Percentiles rank a stretch among this genome's conserved stretches.
These are phyloP conservation scores for Erynnis tages DNA, from an alignment of 2,888 invertebrate species.

Conservation along the genomic window DNA sequence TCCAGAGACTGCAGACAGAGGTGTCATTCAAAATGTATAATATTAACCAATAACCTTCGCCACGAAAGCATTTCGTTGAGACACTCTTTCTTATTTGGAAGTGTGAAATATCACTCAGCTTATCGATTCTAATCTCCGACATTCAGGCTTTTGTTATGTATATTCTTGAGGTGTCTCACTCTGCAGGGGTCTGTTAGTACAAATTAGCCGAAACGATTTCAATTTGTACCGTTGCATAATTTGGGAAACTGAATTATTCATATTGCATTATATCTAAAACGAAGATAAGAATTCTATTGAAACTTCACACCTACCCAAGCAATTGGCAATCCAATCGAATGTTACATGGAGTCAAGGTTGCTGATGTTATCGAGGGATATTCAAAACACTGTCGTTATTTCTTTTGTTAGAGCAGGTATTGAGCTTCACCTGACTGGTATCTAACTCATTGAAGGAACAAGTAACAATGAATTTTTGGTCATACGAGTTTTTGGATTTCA, in stretches of 20 bases:
- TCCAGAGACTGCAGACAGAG: no score
- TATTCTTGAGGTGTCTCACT: slow-evolving; percentile 39
- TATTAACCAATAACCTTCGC: background rate
- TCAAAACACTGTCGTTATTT: slow-evolving; percentile 16
- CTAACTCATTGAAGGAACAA: slow-evolving; percentile 1
- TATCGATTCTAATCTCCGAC: slow-evolving; percentile 37
- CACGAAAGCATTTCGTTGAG: slow-evolving; percentile 2
- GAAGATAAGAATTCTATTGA: slow-evolving; percentile 51
- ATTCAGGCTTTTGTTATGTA: slow-evolving; percentile 40
- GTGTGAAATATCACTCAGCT: slow-evolving; percentile 32
- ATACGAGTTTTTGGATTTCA: background rate
- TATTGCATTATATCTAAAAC: slow-evolving; percentile 55
- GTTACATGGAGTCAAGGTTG: slow-evolving; percentile 23
- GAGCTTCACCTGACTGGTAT: background rate
- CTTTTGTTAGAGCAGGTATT: background rate
- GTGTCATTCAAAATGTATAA: background rate
- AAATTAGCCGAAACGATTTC: slow-evolving; percentile 54
- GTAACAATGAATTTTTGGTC: background rate
- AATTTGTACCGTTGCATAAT: slow-evolving; percentile 73
- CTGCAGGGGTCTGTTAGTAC: slow-evolving; percentile 61
- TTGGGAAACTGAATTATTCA: slow-evolving; percentile 63
- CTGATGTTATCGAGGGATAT: slow-evolving; percentile 23
- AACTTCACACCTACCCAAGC: slow-evolving; percentile 15
- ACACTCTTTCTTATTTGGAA: slow-evolving; percentile 22
- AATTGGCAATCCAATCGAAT: slow-evolving; percentile 22